phyloP scores from a whole-genome alignment of 2,113 vertebrate genomes.

The Actenoides hombroni region DNA sequence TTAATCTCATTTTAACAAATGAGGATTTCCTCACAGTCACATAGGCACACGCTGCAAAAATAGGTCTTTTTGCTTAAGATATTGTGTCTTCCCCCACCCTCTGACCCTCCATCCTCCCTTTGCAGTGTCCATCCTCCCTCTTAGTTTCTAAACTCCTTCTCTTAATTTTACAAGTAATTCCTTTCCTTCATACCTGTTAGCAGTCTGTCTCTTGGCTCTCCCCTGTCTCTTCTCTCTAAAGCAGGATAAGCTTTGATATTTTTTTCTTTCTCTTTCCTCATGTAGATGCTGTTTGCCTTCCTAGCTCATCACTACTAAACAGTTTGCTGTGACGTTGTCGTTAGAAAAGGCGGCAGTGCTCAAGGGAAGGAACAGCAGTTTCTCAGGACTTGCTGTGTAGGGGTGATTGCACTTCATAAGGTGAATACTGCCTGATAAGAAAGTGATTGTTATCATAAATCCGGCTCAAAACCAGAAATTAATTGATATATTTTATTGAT shows the following conservation, averaged over 20 bases:
- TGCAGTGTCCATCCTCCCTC: background rate
- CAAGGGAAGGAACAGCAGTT: background rate
- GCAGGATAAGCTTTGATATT: background rate
- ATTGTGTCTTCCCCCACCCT: background rate
- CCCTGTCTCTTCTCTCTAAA: background rate
- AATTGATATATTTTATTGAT: background rate
- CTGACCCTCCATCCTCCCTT: background rate
- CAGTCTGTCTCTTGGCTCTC: background rate
- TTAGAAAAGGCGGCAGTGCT: background rate
- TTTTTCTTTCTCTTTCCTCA: background rate
- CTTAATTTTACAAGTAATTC: background rate
- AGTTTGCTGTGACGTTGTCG: background rate
- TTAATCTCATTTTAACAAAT: background rate
- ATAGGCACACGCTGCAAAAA: background rate
- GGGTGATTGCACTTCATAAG: background rate
- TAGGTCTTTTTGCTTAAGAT: background rate
- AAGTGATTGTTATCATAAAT: background rate
- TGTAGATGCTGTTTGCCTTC: background rate
- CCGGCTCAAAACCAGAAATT: background rate
- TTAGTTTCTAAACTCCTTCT: background rate
- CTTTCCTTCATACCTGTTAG: background rate
- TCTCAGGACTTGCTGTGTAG: background rate
- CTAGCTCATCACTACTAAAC: background rate
- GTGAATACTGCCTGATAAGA: background rate
- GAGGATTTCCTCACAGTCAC: background rate